Evolutionary conservation across 2,888 invertebrate species (phyloP), one percentile per base, ranked within the genome.

Genomic region (Scaptodrosophila latifasciaeformis): DNA sequence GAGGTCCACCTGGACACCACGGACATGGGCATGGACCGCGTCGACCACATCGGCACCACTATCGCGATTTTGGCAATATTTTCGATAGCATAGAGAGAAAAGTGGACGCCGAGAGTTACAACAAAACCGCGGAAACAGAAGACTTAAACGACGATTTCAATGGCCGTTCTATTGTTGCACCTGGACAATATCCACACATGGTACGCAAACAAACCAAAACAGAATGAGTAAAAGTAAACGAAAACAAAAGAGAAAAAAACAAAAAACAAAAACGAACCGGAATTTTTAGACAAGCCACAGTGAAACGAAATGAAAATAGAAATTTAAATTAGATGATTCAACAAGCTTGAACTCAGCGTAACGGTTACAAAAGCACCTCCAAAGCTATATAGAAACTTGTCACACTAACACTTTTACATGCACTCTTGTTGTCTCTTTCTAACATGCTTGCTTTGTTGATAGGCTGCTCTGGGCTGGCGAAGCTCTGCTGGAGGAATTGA

Each of bases 151-250:
- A 78, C 43, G 76, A 81, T 48, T 81, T 84, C 49, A 76, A 75
- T 51, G 84, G 84, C 1, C 69, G 84, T 24, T 72, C 75, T 12
- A 54, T 75, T 35, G 81, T 81, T 2, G 67, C 75, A 15, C 81
- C 82, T 7, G 83, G 83, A 21, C 75, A 84, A 57, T 83, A 81
- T 60, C 84, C 84, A 2, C 84, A 84, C 54, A 84, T 84, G 83
- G 82, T 82, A 58, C 55, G 54, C 54, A 49, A 21, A 44, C 30
- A 43, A 34, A 17, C 30, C 48, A 35, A 44, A 29, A 43, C 2
- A n/a, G n/a, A 12, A 12, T 15, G 7, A 46, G 19, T 10, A 15
- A 24, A 40, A 40, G 21, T n/a, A 19, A 18, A n/a, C n/a, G n/a
- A n/a, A 19, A 43, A 43, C 17, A 35, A 3, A 12, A 35, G 13